A percentile compares a stretch with the other conserved stretches of the same genome.
These are phyloP conservation scores for Tipula vernalis DNA, from an alignment of 2,888 invertebrate species.

Conservation along the genomic window DNA sequence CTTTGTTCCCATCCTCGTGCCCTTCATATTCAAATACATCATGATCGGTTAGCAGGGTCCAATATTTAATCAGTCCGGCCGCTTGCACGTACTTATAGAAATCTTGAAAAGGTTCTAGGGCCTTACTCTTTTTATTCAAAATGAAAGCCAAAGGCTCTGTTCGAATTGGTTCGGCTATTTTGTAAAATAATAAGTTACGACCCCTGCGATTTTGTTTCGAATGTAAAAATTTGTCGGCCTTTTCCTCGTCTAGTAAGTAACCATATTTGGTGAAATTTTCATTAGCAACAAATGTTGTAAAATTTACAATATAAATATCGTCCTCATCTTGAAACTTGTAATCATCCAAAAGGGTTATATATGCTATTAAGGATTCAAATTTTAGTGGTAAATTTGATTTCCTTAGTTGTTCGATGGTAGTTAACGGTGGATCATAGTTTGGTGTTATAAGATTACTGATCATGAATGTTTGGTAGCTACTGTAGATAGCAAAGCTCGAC, in stretches of 20 bases:
- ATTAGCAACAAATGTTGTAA: background rate
- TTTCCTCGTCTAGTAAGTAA: background rate
- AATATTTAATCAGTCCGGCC: background rate
- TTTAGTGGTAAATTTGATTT: background rate
- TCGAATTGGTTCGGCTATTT: background rate
- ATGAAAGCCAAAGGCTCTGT: background rate
- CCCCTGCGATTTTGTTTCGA: background rate
- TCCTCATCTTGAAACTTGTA: background rate
- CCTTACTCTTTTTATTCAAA: background rate
- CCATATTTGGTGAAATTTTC: background rate
- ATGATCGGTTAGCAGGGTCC: background rate
- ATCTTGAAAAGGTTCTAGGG: background rate
- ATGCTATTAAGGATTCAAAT: background rate
- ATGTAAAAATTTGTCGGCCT: background rate
- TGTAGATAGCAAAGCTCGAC: background rate
- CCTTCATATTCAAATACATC: background rate
- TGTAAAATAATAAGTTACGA: background rate
- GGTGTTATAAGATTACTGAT: background rate
- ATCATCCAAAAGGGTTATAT: too few relatives aligned
- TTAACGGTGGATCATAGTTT: background rate
- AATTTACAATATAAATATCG: too few relatives aligned
- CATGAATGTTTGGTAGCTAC: background rate
- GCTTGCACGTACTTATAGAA: background rate
- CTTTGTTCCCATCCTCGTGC: background rate
- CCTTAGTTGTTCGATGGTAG: background rate